A percentile compares a stretch with the other conserved stretches of the same genome.
These are phyloP conservation scores for Tetranychus urticae DNA, from an alignment of 1,140 invertebrate genomes.

Conservation along the genomic window DNA sequence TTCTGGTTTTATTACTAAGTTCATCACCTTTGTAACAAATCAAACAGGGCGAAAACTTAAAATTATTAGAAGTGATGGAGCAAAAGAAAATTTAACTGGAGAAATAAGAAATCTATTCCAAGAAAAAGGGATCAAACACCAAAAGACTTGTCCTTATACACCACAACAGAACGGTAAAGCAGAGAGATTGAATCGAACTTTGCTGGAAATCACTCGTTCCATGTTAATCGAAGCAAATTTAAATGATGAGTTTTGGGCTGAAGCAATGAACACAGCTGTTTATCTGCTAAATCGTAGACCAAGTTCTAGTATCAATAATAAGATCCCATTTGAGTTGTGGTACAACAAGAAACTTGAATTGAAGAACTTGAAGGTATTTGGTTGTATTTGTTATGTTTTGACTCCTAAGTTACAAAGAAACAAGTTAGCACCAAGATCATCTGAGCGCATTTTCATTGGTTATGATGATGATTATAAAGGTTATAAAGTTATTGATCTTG, in stretches of 20 bases:
- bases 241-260: not conserved
- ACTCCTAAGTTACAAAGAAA: no score
- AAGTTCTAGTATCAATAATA: no score
- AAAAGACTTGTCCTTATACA: not conserved
- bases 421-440: not conserved
- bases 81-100: not conserved
- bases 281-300: no score
- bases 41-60: not conserved
- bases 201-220: not conserved
- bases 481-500: no score
- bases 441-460: no score
- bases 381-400: no score
- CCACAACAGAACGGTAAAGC: not conserved
- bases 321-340: no score
- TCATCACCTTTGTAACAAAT: not conserved
- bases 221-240: not conserved
- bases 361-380: no score
- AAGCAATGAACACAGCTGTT: no score
- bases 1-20: not conserved
- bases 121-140: not conserved
- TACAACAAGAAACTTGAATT: no score
- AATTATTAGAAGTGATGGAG: not conserved
- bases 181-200: conserved; percentile 1
- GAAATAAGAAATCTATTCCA: not conserved
- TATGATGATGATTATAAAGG: no score